Conservation (phyloP, 2,888 invertebrate species). For the Erebia epiphron region DNA sequence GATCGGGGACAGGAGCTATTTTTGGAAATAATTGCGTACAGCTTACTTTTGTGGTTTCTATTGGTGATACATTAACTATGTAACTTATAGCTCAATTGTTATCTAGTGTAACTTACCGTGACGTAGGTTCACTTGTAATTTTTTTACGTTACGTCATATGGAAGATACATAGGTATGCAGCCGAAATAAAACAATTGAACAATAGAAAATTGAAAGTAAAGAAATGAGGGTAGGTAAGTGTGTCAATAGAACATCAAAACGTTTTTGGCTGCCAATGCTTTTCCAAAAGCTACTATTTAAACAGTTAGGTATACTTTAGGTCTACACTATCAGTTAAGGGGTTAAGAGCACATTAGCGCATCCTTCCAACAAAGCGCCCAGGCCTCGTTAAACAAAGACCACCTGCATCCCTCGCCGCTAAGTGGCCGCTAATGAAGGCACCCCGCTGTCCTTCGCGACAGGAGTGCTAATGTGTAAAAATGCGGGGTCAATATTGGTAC, state of each 20-base stretch:
- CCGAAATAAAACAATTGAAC: no score
- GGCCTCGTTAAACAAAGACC: constrained; percentile 74
- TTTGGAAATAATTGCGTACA: constrained; percentile 65
- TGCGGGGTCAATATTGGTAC: constrained; percentile 58
- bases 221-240: no score
- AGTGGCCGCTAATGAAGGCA: constrained; percentile 68
- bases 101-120: no score
- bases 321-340: neutral
- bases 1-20: constrained; percentile 75
- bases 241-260: no score
- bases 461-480: constrained; percentile 54
- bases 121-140: no score
- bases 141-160: no score
- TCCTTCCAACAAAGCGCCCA: constrained; percentile 39
- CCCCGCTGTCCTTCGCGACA: constrained; percentile 45
- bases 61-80: neutral
- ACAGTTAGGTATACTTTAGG: neutral
- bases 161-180: no score
- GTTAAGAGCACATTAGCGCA: constrained; percentile 41
- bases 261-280: neutral
- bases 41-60: constrained; percentile 4
- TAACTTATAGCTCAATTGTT: no score
- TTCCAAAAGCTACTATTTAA: neutral
- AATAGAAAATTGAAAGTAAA: no score
- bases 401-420: constrained; percentile 75